Base-by-base conservation (phyloP, 2,888 invertebrate species). In the Ichneumon xanthorius region DNA sequence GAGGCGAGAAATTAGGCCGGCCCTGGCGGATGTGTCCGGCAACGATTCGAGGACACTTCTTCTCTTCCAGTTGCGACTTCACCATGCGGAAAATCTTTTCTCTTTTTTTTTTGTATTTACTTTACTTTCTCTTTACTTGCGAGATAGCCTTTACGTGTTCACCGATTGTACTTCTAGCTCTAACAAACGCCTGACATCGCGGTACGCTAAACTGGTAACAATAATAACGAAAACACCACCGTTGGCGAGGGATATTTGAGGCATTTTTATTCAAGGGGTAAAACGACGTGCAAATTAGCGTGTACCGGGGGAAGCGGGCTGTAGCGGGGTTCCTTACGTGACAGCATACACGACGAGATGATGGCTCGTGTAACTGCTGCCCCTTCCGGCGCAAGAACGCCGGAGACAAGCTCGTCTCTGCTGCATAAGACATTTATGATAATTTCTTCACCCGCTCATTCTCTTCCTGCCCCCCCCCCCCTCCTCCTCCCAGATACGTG, bases 341-440 rank as follows among this genome's bases (percentile, higher is more conserved):
- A 85, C 85, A 82, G 82, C 75, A 58, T 75, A 76, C 75, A 76
- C 82, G 82, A 75, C 65, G 70, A 82, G 79, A 85, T 85, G 85
- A 85, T 85, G 85, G 75, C 79, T 82, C 75, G 71, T 71, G 78
- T 82, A 82, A 79, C 78, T 75, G 82, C 61, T 58, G 77, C 53
- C 76, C 81, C 63, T 84, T 73, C 68, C 81, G 73, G 73, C 22
- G 68, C 81, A 73, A 81, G 78, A 81, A 81, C 30, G 73, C 78
- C 84, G 53, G 73, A 73, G 77, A 84, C 84, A 84, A 81, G 72
- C 79, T 75, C 67, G 77, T 53, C 61, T 76, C 75, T 73, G 70
- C 73, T 85, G 79, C 82, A 82, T 82, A 76, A 82, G 79, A 82
- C 79, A 85, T 85, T 85, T 85, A 85, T 85, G 85, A 85, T 85